A percentile compares a stretch with the other conserved stretches of the same genome.
Evolutionary conservation across 1,140 invertebrate genomes (phyloP).

Genomic region (Drosophila aff.): DNA sequence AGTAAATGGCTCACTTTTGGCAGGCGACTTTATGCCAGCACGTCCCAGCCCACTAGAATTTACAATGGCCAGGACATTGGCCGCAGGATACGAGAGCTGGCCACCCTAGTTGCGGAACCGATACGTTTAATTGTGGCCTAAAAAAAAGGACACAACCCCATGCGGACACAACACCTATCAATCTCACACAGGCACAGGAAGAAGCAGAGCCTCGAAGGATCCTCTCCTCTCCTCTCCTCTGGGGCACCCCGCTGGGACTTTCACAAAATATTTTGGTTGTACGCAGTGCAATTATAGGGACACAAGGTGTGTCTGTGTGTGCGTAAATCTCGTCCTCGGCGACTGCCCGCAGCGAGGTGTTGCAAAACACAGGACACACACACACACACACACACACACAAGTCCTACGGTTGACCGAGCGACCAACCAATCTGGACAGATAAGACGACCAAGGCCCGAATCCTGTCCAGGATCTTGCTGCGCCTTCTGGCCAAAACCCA

Average conservation of each 20-base stretch:
- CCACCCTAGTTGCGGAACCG: constrained; percentile 83
- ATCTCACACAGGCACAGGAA: constrained; percentile 32
- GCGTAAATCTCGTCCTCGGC: constrained; percentile 53
- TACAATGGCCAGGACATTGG: constrained; percentile 49
- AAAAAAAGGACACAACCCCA: constrained; percentile 55
- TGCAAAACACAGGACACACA: constrained; percentile 62
- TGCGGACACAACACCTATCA: constrained; percentile 61
- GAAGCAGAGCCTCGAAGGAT: constrained; percentile 2
- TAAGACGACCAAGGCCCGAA: constrained; percentile 26
- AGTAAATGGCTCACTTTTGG: constrained; percentile 80
- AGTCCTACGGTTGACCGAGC: constrained; percentile 71
- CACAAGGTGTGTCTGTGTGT: constrained; percentile 54
- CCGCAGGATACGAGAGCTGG: constrained; percentile 36
- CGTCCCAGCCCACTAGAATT: constrained; percentile 60
- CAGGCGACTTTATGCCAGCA: constrained; percentile 71
- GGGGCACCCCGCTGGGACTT: constrained; percentile 67
- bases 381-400: constrained; percentile 56
- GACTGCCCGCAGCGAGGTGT: constrained; percentile 67
- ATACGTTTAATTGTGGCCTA: constrained; percentile 81
- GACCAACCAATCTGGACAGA: constrained; percentile 49
- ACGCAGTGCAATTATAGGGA: constrained; percentile 77
- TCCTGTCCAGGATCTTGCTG: constrained; percentile 32
- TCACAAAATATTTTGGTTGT: constrained; percentile 84
- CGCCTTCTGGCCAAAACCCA: constrained; percentile 56
- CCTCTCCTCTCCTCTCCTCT: not conserved